Conservation (phyloP, 2,113 vertebrate genomes). For the Epinephelus cyanopodus region DNA sequence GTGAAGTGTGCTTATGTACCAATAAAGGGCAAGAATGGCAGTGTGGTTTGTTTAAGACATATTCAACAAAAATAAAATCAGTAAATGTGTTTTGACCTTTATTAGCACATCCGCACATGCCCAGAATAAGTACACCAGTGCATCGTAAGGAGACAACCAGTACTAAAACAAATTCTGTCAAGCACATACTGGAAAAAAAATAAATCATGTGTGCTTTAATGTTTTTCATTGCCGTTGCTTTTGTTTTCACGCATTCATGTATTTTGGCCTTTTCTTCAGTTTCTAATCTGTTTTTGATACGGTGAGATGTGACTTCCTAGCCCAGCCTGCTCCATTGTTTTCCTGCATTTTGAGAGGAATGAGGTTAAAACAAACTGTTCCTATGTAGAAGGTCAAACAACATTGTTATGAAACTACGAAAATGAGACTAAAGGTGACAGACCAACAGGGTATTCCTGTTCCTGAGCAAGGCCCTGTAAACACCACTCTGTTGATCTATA, state of each 20-base stretch:
- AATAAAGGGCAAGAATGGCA: background rate
- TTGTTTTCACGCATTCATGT: constrained; percentile 61
- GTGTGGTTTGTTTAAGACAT: background rate
- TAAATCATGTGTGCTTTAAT: background rate
- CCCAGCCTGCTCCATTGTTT: constrained; percentile 79
- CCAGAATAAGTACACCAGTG: background rate
- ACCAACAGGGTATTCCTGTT: constrained; percentile 73
- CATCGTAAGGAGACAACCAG: background rate
- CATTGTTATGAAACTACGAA: constrained; percentile 80
- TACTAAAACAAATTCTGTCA: background rate
- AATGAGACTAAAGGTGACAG: constrained; percentile 81
- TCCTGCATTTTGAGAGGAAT: constrained; percentile 81
- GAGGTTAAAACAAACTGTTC: constrained; percentile 85
- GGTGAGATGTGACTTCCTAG: constrained; percentile 84
- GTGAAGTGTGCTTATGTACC: background rate
- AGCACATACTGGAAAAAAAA: background rate
- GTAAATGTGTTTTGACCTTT: background rate
- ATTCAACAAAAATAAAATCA: background rate
- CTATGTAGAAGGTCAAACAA: constrained; percentile 87
- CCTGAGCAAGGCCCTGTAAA: constrained; percentile 65
- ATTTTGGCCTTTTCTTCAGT: constrained; percentile 79
- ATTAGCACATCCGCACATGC: background rate
- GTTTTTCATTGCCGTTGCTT: constrained; percentile 57
- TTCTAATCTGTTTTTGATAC: constrained; percentile 86
- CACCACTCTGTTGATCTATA: constrained; percentile 67